phyloP scores from a whole-genome alignment of 2,797 vertebrate genomes.

The Myoxocephalus aenaeus region DNA sequence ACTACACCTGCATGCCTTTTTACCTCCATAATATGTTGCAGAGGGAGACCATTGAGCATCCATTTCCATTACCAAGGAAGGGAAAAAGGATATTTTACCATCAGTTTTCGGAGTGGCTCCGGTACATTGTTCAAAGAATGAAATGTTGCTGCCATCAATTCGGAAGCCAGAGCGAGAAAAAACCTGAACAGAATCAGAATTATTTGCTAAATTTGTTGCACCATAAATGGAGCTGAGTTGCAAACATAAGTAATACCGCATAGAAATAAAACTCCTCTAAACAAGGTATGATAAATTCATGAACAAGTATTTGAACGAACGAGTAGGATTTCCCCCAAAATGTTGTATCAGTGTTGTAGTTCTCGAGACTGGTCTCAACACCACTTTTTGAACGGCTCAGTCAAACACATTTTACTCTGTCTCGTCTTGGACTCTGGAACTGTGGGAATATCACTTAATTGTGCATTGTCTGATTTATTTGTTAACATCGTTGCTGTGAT shows the following conservation, averaged over 20 bases:
- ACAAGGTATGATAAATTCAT: neutral
- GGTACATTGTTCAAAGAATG: slow-evolving; percentile 51
- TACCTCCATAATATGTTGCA: slow-evolving; percentile 65
- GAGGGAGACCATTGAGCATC: slow-evolving; percentile 59
- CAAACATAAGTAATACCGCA: slow-evolving; percentile 23
- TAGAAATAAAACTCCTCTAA: slow-evolving; percentile 1
- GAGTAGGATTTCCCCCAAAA: neutral
- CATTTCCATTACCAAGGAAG: slow-evolving; percentile 64
- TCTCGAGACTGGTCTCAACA: neutral
- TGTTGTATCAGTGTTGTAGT: neutral
- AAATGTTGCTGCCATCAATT: slow-evolving; percentile 29
- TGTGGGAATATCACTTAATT: neutral
- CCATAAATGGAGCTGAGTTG: slow-evolving; percentile 32
- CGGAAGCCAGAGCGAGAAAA: slow-evolving; percentile 10
- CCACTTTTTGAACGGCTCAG: neutral
- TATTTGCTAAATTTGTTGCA: slow-evolving; percentile 45
- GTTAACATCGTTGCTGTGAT: neutral
- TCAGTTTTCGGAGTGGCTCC: slow-evolving; percentile 45
- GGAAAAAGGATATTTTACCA: slow-evolving; percentile 62
- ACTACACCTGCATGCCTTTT: slow-evolving; percentile 79
- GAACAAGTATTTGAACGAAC: neutral
- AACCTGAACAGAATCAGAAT: slow-evolving; percentile 19
- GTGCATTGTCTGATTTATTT: neutral
- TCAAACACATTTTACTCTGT: neutral
- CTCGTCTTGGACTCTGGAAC: neutral